Percentiles rank a stretch among this genome's conserved stretches.
phyloP scores from a whole-genome alignment of 2,797 vertebrate species.

The Sebastes nivosus region DNA sequence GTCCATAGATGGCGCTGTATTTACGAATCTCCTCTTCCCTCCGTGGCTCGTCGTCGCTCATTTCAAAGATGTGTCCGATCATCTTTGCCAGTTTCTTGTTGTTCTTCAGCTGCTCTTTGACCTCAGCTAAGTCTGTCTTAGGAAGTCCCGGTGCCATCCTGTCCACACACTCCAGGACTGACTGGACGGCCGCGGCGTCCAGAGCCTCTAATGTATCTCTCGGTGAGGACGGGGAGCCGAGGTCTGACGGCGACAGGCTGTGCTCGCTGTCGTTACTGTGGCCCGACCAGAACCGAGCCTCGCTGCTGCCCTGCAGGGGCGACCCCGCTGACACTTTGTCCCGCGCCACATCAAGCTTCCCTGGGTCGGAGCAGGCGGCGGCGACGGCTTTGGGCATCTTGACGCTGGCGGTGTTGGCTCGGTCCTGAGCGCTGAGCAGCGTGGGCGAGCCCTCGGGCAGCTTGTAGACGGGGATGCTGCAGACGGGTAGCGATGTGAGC shows the following conservation, averaged over 20 bases:
- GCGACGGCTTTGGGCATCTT: slow-evolving; percentile 90
- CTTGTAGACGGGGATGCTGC: slow-evolving; percentile 98
- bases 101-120: slow-evolving; percentile 92
- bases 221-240: slow-evolving; percentile 93
- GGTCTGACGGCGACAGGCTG: slow-evolving; percentile 93
- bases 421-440: slow-evolving; percentile 85
- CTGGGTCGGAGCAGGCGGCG: slow-evolving; percentile 85
- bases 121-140: slow-evolving; percentile 87
- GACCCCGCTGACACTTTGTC: slow-evolving; percentile 77
- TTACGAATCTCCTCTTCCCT: slow-evolving; percentile 96
- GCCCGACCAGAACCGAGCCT: slow-evolving; percentile 90
- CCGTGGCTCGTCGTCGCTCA: slow-evolving; percentile 92
- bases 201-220: slow-evolving; percentile 91
- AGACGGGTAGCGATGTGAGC: slow-evolving; percentile 93
- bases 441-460: slow-evolving; percentile 92
- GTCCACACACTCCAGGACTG: slow-evolving; percentile 94
- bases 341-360: slow-evolving; percentile 82
- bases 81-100: slow-evolving; percentile 98
- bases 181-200: slow-evolving; percentile 90
- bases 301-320: slow-evolving; percentile 78
- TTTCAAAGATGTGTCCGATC: slow-evolving; percentile 97
- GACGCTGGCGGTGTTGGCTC: slow-evolving; percentile 78
- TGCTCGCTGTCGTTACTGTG: slow-evolving; percentile 94
- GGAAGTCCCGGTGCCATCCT: slow-evolving; percentile 89
- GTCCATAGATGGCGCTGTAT: slow-evolving; percentile 98